Evolutionary conservation across 2,888 invertebrate species (phyloP).

Genomic region (Drosophila lutescens): DNA sequence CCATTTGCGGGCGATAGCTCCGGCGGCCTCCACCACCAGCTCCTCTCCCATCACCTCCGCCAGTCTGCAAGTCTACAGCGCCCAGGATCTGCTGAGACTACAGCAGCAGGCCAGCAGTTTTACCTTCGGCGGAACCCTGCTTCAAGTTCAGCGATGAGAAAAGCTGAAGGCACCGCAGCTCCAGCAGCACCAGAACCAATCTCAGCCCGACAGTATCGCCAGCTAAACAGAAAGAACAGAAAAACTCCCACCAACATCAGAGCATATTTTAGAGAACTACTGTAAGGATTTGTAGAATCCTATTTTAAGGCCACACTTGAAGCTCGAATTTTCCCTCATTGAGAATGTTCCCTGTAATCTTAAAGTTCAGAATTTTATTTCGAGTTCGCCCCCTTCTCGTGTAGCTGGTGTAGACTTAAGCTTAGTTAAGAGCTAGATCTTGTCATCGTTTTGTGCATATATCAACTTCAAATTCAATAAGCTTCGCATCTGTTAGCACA

Average conservation of each 20-base stretch:
- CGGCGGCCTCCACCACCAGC: conserved; percentile 32
- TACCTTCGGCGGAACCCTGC: conserved; percentile 36
- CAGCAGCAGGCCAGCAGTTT: conserved; percentile 63
- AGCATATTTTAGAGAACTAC: not conserved
- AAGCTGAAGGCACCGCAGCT: not conserved
- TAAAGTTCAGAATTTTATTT: conserved; percentile 6
- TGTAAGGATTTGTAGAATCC: conserved; percentile 3
- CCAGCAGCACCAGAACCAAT: conserved; percentile 49
- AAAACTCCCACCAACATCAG: conserved; percentile 16
- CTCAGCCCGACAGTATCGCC: conserved; percentile 70
- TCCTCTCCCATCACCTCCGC: conserved; percentile 30
- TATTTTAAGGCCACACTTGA: not conserved
- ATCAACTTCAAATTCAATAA: conserved; percentile 64
- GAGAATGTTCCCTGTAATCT: conserved; percentile 1
- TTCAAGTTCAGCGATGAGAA: conserved; percentile 37
- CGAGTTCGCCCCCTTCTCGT: not conserved
- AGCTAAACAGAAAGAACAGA: conserved; percentile 16
- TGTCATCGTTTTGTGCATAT: conserved; percentile 65
- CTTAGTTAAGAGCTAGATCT: conserved; percentile 70
- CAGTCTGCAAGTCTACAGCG: conserved; percentile 71
- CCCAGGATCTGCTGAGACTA: conserved; percentile 74
- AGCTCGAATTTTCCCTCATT: not conserved
- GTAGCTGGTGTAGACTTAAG: conserved; percentile 49
- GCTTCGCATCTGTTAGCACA: conserved; percentile 4
- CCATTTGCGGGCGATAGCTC: conserved; percentile 72